phyloP scores from a whole-genome alignment of 2,797 vertebrate species.

The Rhinophrynus dorsalis region DNA sequence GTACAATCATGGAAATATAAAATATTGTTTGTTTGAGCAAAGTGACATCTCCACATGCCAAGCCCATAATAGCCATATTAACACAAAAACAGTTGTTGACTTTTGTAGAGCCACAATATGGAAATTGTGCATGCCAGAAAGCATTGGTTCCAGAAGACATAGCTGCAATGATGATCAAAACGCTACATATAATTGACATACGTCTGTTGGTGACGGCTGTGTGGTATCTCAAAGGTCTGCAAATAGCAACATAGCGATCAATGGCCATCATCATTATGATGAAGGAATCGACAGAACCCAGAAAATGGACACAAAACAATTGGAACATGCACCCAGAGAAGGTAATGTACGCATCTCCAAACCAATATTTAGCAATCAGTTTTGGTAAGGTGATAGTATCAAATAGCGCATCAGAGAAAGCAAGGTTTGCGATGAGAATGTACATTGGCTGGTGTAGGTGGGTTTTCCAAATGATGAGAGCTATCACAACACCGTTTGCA shows the following conservation, averaged over 20 bases:
- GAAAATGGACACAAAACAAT: constrained; percentile 14
- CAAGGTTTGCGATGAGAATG: constrained; percentile 61
- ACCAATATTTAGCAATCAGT: constrained; percentile 67
- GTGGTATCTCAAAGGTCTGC: constrained; percentile 12
- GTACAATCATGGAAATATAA: not conserved
- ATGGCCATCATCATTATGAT: constrained; percentile 36
- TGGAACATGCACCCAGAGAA: constrained; percentile 51
- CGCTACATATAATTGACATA: not conserved
- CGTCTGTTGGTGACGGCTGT: constrained; percentile 12
- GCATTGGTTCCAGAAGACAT: not conserved
- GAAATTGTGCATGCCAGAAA: not conserved
- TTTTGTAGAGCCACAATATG: constrained; percentile 16
- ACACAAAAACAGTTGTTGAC: constrained; percentile 12
- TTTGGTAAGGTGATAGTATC: constrained; percentile 68
- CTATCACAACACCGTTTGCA: not conserved
- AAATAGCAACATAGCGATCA: constrained; percentile 31
- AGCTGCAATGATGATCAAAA: not conserved
- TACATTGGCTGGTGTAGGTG: constrained; percentile 65
- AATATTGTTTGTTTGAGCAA: not conserved
- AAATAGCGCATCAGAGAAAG: constrained; percentile 60
- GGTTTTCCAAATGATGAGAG: not conserved
- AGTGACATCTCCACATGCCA: constrained; percentile 2
- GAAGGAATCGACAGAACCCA: constrained; percentile 24
- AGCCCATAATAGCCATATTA: not conserved
- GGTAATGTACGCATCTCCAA: constrained; percentile 57